Evolutionary conservation across 2,888 invertebrate species (phyloP), one percentile per base, ranked within the genome.

Genomic region (Spilarctia lutea): DNA sequence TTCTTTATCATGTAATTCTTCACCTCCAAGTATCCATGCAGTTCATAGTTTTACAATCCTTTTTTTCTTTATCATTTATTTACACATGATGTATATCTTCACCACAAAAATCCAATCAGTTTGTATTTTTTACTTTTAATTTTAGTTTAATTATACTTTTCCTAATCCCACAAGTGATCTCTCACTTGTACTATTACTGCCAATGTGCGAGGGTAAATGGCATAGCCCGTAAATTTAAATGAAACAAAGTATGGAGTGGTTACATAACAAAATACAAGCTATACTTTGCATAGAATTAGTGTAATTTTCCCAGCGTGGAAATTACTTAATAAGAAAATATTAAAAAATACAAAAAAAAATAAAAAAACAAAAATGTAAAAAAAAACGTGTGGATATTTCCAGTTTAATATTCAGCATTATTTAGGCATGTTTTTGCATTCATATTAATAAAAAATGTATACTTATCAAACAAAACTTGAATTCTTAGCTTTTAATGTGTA

Each of bases 251-350:
- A 96, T 95, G 96, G 95, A 94, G 96, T 95, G 96, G 94, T 95
- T 93, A 93, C 81, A 91, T 94, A 92, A 93, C 87, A 95, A 92
- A 92, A 95, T 97, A 98, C 97, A 97, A 97, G 97, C 98, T 98
- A 98, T 98, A 98, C 98, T 98, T 98, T 98, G 98, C 98, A 98
- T 98, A 97, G 97, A 98, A 97, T 97, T 98, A 98, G 97, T 98
- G 97, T 97, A 97, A 97, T 97, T 97, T 97, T 97, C 97, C 97
- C 96, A 97, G 96, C 96, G 96, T 96, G 96, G 95, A 96, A 96
- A 96, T 96, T 95, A 96, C 95, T 96, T 89, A 90, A 91, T 90
- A 90, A 90, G 87, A 87, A 89, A 89, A 89, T 89, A 89, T 86
- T 86, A 81, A 84, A 87, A 90, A 87, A 89, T 87, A 90, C 89